phyloP scores from a whole-genome alignment of 2,797 vertebrate genomes.

The Premnoplex brunnescens region DNA sequence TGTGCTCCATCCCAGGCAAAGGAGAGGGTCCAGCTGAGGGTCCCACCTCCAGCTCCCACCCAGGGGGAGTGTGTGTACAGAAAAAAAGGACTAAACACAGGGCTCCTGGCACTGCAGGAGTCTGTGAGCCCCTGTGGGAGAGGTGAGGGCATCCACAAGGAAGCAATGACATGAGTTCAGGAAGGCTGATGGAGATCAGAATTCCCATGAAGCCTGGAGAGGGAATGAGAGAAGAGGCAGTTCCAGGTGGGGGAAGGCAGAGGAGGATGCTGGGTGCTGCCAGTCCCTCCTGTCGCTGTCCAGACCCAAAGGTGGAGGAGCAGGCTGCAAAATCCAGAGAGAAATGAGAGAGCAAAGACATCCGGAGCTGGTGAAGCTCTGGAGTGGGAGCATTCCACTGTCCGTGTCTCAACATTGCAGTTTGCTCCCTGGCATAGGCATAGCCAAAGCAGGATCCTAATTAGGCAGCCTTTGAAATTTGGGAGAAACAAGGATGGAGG shows the following conservation, averaged over 20 bases:
- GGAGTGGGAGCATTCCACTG: neutral
- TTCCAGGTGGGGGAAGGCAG: neutral
- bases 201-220: neutral
- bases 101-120: neutral
- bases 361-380: neutral
- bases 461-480: neutral
- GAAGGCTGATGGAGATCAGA: neutral
- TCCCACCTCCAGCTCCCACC: neutral
- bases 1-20: neutral
- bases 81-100: neutral
- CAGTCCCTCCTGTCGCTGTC: neutral
- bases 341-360: neutral
- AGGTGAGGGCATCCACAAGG: neutral
- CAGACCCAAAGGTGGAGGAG: neutral
- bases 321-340: neutral
- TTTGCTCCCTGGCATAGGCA: neutral
- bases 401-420: neutral
- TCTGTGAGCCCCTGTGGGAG: neutral
- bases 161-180: neutral
- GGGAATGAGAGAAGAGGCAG: neutral
- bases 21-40: neutral
- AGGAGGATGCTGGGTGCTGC: neutral
- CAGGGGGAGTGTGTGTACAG: fast-evolving
- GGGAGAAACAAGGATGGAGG: neutral
- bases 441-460: neutral